Evolutionary conservation across 2,888 invertebrate genomes (phyloP), one percentile per base, ranked within the genome.

Genomic region (Dyspetes luteomarginatus): DNA sequence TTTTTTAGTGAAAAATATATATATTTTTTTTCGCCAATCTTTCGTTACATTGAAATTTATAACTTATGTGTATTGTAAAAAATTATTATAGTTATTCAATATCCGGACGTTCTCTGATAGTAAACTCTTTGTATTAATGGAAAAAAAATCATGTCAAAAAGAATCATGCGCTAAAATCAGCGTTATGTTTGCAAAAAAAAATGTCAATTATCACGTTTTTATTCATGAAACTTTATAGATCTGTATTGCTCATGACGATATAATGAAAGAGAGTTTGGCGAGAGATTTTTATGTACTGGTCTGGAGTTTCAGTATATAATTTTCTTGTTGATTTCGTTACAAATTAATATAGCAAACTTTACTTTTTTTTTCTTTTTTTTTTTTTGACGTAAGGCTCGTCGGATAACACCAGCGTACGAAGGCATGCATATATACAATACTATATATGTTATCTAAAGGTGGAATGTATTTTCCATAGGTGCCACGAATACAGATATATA

Each of bases 401-500:
- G 43, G 58, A 58, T 52, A 48, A 80, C 71, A 69, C 72, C 36
- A 75, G 55, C 60, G 71, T 55, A 72, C 71, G 50, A 45, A 71
- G 58, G 50, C 48, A 65, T 60, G 43, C 60, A 75, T 65, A 58
- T 69, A 55, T 36, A 41, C 50, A 56, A 48, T 26, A 56, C 56
- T 48, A 60, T 69, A 71, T 58, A 65, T 75, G 58, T 60, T 67
- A 41, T 75, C 36, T 58, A 73, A 68, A 48, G 45, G 55, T 68
- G 73, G 64, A 79, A 72, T 72, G 45, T 69, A 73, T 62, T 74
- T 74, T 60, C 68, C 74, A 75, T 65, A 79, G 74, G 79, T 79
- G 74, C 79, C 79, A 79, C 74, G 69, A 79, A 28, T 62, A 74
- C 48, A 48, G 22, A 74, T 28, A 58, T 65, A 17, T 55, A 36